A percentile compares a stretch with the other conserved stretches of the same genome.
These are phyloP conservation scores for Neelides sp. DNA, from an alignment of 1,140 invertebrate species.

Conservation along the genomic window DNA sequence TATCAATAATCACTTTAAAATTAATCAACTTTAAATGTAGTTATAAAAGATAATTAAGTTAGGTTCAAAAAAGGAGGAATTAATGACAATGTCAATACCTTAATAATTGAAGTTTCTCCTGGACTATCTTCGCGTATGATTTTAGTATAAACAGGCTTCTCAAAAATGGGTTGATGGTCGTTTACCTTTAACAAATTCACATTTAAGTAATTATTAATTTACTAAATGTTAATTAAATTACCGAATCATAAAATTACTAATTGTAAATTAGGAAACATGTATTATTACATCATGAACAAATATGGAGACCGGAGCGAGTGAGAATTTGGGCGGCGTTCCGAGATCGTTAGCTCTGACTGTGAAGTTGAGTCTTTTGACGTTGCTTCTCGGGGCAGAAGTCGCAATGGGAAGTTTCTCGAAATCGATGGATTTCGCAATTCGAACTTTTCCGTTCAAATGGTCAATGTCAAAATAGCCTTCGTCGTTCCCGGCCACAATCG, in stretches of 20 bases:
- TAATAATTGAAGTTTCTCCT: conserved; percentile 61
- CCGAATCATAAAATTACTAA: too few species aligned
- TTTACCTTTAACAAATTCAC: too few species aligned
- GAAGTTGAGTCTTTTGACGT: conserved; percentile 56
- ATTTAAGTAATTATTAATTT: too few species aligned
- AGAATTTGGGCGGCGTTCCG: conserved; percentile 59
- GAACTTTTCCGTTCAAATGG: conserved; percentile 53
- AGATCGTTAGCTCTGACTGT: conserved; percentile 64
- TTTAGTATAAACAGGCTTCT: conserved; percentile 53
- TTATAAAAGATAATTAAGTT: too few species aligned
- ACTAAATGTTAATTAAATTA: too few species aligned
- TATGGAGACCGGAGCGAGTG: conserved; percentile 59
- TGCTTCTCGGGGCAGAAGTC: conserved; percentile 40
- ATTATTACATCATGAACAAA: conserved; percentile 76
- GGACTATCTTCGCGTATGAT: conserved; percentile 68
- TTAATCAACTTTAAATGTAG: too few species aligned
- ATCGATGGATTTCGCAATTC: conserved; percentile 54
- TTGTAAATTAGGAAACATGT: too few species aligned
- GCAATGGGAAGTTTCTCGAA: conserved; percentile 51
- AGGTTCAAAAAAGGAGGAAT: too few species aligned
- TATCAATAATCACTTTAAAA: too few species aligned
- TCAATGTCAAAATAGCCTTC: conserved; percentile 70
- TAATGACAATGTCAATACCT: too few species aligned
- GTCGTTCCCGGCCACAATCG: conserved; percentile 57
- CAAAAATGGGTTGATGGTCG: conserved; percentile 69